phyloP scores from a whole-genome alignment of 2,113 vertebrate genomes.

The Mus spicilegus region DNA sequence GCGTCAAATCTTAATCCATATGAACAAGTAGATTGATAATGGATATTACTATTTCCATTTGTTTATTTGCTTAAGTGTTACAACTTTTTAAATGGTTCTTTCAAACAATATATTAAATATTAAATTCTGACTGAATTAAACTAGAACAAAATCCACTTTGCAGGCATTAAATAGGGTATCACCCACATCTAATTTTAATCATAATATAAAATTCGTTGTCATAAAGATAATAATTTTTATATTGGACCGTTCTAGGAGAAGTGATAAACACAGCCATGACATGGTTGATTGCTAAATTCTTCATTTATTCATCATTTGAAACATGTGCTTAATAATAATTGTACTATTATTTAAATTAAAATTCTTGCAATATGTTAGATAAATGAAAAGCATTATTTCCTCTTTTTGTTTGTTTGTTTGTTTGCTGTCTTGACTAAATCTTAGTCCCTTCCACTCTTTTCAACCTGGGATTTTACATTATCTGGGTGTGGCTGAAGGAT shows the following conservation, averaged over 20 bases:
- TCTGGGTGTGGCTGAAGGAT: neutral
- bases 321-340: neutral
- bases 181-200: neutral
- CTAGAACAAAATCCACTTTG: neutral
- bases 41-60: neutral
- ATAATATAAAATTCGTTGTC: neutral
- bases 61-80: neutral
- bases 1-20: neutral
- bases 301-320: neutral
- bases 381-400: neutral
- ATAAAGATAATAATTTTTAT: neutral
- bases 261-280: neutral
- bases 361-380: neutral
- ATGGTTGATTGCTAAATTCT: neutral
- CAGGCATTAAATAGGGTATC: neutral
- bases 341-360: neutral
- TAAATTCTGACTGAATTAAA: neutral
- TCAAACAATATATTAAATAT: neutral
- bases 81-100: neutral
- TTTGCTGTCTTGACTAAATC: neutral
- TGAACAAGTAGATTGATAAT: neutral
- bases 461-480: neutral
- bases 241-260: neutral
- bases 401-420: neutral
- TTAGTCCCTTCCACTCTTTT: neutral